Conservation (phyloP, 2,113 vertebrate species). For the Gopherus evgoodei region DNA sequence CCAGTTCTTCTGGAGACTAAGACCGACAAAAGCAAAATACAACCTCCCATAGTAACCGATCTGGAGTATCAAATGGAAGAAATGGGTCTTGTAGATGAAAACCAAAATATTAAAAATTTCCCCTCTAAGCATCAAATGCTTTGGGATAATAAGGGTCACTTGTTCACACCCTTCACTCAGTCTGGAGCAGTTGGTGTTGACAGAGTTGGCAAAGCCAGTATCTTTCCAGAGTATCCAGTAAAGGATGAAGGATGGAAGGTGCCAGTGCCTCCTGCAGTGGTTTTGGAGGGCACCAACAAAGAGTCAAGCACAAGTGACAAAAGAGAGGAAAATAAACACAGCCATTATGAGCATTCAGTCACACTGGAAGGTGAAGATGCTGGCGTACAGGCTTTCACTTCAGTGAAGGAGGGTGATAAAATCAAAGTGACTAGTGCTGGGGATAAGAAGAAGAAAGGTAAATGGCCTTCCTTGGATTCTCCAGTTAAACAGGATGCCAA, state of each 20-base stretch:
- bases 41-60: not conserved
- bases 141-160: not conserved
- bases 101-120: constrained; percentile 78
- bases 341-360: fast-evolving
- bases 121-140: not conserved
- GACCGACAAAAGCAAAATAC: not conserved
- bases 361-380: fast-evolving
- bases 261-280: not conserved
- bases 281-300: not conserved
- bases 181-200: not conserved
- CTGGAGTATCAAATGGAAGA: not conserved
- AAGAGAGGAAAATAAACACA: fast-evolving
- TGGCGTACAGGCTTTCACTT: not conserved
- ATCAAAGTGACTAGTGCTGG: not conserved
- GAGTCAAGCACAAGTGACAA: not conserved
- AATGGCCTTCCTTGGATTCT: fast-evolving
- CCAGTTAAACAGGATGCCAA: not conserved
- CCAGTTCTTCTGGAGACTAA: not conserved
- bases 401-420: not conserved
- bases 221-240: not conserved
- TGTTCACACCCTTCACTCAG: not conserved
- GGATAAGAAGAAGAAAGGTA: not conserved
- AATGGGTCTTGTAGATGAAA: constrained; percentile 72
- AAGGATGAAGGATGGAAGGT: not conserved
- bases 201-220: not conserved